Evolutionary conservation across 2,797 vertebrate genomes (phyloP).

Genomic region (Aythya fuligula): DNA sequence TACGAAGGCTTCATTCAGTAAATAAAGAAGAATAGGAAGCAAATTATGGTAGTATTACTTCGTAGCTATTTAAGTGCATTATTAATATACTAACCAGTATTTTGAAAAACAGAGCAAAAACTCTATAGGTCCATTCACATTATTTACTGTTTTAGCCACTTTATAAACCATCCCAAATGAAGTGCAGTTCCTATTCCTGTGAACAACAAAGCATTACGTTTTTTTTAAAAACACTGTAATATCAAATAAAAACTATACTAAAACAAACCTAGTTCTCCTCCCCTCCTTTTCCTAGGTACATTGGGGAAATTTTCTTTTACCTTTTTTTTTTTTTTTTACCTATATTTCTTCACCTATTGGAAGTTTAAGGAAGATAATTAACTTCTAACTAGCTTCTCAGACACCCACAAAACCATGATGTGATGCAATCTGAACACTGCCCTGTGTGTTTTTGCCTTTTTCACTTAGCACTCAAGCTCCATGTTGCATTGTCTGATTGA

Average conservation of each 20-base stretch:
- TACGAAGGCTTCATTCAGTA: background rate
- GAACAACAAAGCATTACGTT: background rate
- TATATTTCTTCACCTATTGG: background rate
- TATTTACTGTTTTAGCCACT: background rate
- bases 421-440: constrained; percentile 46
- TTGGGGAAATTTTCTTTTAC: background rate
- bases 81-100: background rate
- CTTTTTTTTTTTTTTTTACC: no score
- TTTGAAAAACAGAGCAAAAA: background rate
- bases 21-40: background rate
- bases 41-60: background rate
- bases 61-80: background rate
- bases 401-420: constrained; percentile 42
- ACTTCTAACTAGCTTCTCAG: background rate
- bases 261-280: background rate
- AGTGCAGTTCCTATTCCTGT: background rate
- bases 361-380: constrained; percentile 4
- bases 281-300: background rate
- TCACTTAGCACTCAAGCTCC: constrained; percentile 65
- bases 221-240: background rate
- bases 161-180: background rate
- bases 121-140: background rate
- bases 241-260: background rate
- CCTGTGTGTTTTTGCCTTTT: constrained; percentile 35
- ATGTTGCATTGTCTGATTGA: constrained; percentile 58